Percentiles rank a stretch among this genome's conserved stretches.
phyloP scores from a whole-genome alignment of 2,113 vertebrate genomes.

The Erinaceus europaeus region DNA sequence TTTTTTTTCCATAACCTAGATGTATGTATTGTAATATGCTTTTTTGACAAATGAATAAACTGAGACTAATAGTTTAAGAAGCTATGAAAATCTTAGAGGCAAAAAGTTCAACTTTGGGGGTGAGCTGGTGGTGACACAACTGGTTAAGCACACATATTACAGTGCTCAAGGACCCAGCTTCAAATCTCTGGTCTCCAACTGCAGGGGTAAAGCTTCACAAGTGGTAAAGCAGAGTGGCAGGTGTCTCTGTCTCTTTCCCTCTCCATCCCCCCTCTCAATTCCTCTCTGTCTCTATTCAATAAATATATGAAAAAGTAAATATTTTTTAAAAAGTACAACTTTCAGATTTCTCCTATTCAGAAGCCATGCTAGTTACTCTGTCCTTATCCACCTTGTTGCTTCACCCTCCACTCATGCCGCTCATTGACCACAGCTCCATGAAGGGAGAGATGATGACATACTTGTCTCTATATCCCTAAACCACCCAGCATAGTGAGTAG shows the following conservation, averaged over 20 bases:
- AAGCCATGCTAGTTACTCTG: background rate
- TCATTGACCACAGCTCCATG: no score
- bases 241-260: no score
- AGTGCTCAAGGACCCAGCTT: no score
- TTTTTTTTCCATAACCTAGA: background rate
- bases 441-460: accelerated
- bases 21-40: background rate
- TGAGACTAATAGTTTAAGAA: background rate
- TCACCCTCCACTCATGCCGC: background rate
- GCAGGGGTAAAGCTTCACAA: no score
- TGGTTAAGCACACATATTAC: no score
- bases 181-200: no score
- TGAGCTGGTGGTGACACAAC: no score
- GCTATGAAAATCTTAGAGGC: background rate
- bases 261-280: no score
- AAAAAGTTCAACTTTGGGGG: background rate
- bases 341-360: background rate
- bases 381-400: background rate
- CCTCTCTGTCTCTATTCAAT: no score
- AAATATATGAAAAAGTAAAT: no score
- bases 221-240: no score
- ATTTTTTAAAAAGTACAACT: background rate
- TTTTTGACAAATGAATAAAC: background rate
- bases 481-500: background rate
- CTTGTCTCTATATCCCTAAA: background rate